Conservation (phyloP, 92 coral and sea anemone species). For the Desmophyllum pertusum region DNA sequence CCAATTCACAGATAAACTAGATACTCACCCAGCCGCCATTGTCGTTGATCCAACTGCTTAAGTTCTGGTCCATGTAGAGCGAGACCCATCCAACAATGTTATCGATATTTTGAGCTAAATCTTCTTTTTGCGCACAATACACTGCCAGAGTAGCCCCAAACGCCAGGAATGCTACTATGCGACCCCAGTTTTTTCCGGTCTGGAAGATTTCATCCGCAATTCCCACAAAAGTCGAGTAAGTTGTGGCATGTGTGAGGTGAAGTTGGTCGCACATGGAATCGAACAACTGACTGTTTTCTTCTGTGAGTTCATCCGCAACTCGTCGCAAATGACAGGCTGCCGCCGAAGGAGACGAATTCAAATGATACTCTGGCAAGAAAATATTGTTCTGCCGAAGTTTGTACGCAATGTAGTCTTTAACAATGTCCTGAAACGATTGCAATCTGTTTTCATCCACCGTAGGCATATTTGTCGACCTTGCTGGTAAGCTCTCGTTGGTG, state of each 20-base stretch:
- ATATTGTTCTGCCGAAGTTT: constrained; percentile 79
- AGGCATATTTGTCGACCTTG: constrained; percentile 40
- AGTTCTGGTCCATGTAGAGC: constrained; percentile 78
- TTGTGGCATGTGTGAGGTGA: constrained; percentile 82
- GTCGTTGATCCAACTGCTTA: constrained; percentile 82
- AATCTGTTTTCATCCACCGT: constrained; percentile 52
- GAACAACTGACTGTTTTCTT: constrained; percentile 81
- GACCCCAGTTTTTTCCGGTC: constrained; percentile 98
- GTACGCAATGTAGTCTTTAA: constrained; percentile 83
- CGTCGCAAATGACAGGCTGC: constrained; percentile 76
- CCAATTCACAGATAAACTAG: constrained; percentile 2
- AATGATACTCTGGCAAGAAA: constrained; percentile 67
- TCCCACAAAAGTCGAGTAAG: constrained; percentile 91
- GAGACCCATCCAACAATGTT: constrained; percentile 93
- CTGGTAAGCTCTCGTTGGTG: not conserved
- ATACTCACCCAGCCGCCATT: constrained; percentile 98
- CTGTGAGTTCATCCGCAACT: constrained; percentile 89
- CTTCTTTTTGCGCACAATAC: constrained; percentile 86
- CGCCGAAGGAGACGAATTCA: constrained; percentile 57
- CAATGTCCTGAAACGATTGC: constrained; percentile 54
- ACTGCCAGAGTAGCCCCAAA: constrained; percentile 95
- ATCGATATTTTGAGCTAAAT: constrained; percentile 67
- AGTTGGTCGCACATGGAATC: constrained; percentile 97
- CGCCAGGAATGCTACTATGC: constrained; percentile 98
- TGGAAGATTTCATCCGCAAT: constrained; percentile 96